Evolutionary conservation across 2,113 vertebrate species (phyloP).

Genomic region (Rhynchomys soricoides): DNA sequence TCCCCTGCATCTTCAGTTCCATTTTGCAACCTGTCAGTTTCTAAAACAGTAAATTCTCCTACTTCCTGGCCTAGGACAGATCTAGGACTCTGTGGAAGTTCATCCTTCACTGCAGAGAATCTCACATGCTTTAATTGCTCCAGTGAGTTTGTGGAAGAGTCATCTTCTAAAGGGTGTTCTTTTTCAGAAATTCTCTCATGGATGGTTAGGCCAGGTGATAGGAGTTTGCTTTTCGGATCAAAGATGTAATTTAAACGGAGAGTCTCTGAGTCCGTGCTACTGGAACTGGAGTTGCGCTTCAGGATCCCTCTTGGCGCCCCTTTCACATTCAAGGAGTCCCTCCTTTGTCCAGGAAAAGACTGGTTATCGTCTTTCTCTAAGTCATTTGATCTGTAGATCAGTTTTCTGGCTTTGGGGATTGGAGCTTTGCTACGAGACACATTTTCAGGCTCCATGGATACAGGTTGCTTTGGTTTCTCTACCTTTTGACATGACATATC

Average conservation of each 20-base stretch:
- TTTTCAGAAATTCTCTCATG: slow-evolving; percentile 83
- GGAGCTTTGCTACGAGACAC: slow-evolving; percentile 84
- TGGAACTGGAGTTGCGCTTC: slow-evolving; percentile 88
- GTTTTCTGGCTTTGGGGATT: slow-evolving; percentile 93
- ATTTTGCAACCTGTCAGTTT: slow-evolving; percentile 69
- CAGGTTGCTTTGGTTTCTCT: slow-evolving; percentile 52
- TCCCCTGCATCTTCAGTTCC: not conserved
- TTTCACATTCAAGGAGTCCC: slow-evolving; percentile 58
- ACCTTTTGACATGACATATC: slow-evolving; percentile 75
- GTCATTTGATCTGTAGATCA: slow-evolving; percentile 82
- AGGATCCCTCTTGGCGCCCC: slow-evolving; percentile 85
- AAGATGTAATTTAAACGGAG: slow-evolving; percentile 74
- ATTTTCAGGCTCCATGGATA: slow-evolving; percentile 63
- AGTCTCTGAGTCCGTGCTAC: slow-evolving; percentile 89
- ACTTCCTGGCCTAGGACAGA: slow-evolving; percentile 77
- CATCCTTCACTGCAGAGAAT: slow-evolving; percentile 83
- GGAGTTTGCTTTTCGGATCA: slow-evolving; percentile 83
- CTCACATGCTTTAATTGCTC: slow-evolving; percentile 91
- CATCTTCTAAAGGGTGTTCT: slow-evolving; percentile 63
- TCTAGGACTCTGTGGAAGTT: slow-evolving; percentile 73
- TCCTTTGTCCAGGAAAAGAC: slow-evolving; percentile 70
- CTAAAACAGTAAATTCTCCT: slow-evolving; percentile 86
- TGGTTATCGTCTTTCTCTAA: slow-evolving; percentile 77
- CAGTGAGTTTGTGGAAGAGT: slow-evolving; percentile 67
- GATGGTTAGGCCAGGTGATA: slow-evolving; percentile 75